These are phyloP conservation scores for Hyphantria cunea DNA, from an alignment of 1,140 invertebrate species.

Conservation along the genomic window DNA sequence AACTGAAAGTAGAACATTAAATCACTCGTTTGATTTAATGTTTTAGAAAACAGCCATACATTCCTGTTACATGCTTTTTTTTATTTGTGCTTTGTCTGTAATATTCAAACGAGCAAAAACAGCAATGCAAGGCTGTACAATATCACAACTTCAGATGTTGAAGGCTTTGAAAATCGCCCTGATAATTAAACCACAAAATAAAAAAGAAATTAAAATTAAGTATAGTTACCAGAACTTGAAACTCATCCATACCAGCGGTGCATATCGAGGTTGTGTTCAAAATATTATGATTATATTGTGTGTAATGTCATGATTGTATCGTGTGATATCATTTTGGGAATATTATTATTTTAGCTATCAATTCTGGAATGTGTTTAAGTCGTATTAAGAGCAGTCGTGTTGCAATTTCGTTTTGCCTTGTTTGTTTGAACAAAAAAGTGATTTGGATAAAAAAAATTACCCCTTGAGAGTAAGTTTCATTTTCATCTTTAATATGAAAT, in stretches of 20 bases:
- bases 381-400: too few species aligned
- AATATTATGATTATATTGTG: conserved; percentile 43
- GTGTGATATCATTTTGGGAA: conserved; percentile 28
- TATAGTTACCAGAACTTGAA: conserved; percentile 64
- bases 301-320: conserved; percentile 33
- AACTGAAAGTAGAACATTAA: conserved; percentile 44
- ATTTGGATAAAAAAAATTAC: too few species aligned
- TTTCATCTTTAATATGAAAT: too few species aligned
- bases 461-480: too few species aligned
- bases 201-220: conserved; percentile 31
- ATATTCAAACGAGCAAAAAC: conserved; percentile 38
- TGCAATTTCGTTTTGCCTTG: too few species aligned
- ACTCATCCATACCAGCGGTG: conserved; percentile 80
- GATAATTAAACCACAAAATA: conserved; percentile 26
- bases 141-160: conserved; percentile 38
- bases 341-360: conserved; percentile 5
- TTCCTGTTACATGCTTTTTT: conserved; percentile 25
- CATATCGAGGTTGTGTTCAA: conserved; percentile 67
- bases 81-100: conserved; percentile 23
- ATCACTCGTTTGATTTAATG: conserved; percentile 32
- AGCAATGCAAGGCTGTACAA: conserved; percentile 35
- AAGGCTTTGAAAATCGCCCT: conserved; percentile 33
- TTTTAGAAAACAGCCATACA: conserved; percentile 31
- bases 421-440: too few species aligned
- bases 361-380: too few species aligned